Conservation (phyloP, 2,113 vertebrate species). For the Prionailurus viverrinus region DNA sequence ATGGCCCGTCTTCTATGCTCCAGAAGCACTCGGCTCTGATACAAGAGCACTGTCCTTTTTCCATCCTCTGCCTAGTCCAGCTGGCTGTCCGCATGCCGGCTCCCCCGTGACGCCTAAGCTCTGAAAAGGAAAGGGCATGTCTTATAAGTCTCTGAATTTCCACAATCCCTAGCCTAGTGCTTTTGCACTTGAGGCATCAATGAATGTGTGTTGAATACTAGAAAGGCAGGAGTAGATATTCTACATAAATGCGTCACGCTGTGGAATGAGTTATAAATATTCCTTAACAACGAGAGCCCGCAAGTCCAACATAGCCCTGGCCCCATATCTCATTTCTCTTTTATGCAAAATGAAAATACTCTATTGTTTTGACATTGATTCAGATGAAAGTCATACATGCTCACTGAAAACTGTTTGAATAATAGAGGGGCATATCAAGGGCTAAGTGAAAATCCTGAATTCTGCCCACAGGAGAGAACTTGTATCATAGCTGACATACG, state of each 20-base stretch:
- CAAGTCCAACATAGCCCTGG: neutral
- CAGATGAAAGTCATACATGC: neutral
- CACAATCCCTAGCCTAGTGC: neutral
- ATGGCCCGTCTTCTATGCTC: neutral
- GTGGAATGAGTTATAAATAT: neutral
- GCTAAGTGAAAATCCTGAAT: neutral
- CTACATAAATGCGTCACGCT: neutral
- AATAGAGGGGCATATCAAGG: neutral
- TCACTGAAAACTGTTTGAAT: neutral
- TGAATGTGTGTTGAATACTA: neutral
- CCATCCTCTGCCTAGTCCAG: accelerated
- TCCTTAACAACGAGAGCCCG: neutral
- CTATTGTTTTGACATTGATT: neutral
- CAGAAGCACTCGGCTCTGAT: neutral
- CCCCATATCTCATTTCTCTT: neutral
- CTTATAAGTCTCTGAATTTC: neutral
- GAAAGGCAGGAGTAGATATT: neutral
- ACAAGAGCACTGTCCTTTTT: accelerated
- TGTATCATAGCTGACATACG: neutral
- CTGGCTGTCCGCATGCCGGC: neutral
- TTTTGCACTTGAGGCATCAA: neutral
- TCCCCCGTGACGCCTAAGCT: no score
- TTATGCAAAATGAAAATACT: neutral
- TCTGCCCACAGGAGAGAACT: neutral
- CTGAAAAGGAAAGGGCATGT: neutral